These are phyloP conservation scores for Tetraneura akinire DNA, from an alignment of 1,140 invertebrate species.

Conservation along the genomic window DNA sequence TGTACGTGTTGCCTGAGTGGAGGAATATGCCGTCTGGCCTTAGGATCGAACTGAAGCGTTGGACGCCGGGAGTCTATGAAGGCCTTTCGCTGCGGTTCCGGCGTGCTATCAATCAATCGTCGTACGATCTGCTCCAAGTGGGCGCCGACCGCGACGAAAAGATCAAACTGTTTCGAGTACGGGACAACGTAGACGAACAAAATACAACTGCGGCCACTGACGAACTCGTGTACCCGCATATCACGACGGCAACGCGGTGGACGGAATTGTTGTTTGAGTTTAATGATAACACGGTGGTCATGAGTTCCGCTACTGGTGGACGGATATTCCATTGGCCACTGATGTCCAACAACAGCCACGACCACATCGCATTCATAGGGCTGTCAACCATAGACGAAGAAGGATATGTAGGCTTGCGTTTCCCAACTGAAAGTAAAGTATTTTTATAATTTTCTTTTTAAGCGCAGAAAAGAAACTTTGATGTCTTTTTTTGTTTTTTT, in stretches of 20 bases:
- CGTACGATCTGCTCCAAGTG: neutral
- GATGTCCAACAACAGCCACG: too few relatives aligned
- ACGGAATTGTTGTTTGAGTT: neutral
- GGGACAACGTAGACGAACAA: neutral
- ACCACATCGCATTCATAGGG: conserved; percentile 18
- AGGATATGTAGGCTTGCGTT: neutral
- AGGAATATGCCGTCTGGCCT: neutral
- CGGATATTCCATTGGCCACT: neutral
- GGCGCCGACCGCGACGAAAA: conserved; percentile 15
- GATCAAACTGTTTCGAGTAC: neutral
- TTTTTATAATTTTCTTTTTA: too few relatives aligned
- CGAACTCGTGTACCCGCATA: conserved; percentile 2
- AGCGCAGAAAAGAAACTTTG: too few relatives aligned
- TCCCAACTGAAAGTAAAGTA: neutral
- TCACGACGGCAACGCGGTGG: conserved; percentile 26
- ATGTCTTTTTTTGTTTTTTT: too few relatives aligned
- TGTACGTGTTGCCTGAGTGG: conserved; percentile 39
- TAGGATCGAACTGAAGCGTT: neutral
- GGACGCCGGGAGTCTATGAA: conserved; percentile 2
- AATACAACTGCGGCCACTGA: neutral
- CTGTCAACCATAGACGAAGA: neutral
- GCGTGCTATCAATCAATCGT: neutral
- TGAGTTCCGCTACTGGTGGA: neutral
- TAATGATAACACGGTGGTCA: neutral
- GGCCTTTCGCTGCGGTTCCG: neutral